These are phyloP conservation scores for Elmis aenea DNA, from an alignment of 2,888 invertebrate genomes.

Conservation along the genomic window DNA sequence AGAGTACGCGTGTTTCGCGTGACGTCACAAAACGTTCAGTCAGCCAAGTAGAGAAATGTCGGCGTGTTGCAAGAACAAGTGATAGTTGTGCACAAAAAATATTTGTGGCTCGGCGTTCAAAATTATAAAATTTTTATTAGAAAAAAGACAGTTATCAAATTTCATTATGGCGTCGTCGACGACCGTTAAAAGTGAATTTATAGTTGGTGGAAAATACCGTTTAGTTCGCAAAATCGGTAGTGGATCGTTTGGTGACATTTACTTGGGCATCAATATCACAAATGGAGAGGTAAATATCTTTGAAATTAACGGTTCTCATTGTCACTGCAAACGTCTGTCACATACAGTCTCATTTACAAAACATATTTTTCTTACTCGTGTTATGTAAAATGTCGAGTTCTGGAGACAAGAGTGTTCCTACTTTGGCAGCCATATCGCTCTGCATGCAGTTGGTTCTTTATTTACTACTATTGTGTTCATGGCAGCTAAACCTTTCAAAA, in stretches of 20 bases:
- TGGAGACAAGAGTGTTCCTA: conserved; percentile 21
- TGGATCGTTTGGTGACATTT: conserved; percentile 99
- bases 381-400: conserved; percentile 4
- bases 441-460: conserved; percentile 17
- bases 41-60: conserved; percentile 51
- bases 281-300: conserved; percentile 74
- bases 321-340: too few relatives aligned
- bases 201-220: conserved; percentile 90
- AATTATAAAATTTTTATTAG: conserved; percentile 41
- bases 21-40: conserved; percentile 43
- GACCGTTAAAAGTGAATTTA: conserved; percentile 61
- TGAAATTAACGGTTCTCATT: conserved; percentile 11
- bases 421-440: conserved; percentile 31
- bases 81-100: conserved; percentile 46
- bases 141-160: conserved; percentile 40
- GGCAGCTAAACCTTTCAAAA: too few relatives aligned
- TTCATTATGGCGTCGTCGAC: conserved; percentile 44
- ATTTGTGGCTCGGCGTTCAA: conserved; percentile 43
- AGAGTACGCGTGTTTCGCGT: conserved; percentile 19
- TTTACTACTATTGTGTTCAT: too few relatives aligned
- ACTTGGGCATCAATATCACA: conserved; percentile 86
- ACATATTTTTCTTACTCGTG: too few relatives aligned
- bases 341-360: too few relatives aligned
- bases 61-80: conserved; percentile 52
- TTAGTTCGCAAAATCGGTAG: conserved; percentile 96